phyloP scores from a whole-genome alignment of 2,113 vertebrate species.

The Malurus cyaneus region DNA sequence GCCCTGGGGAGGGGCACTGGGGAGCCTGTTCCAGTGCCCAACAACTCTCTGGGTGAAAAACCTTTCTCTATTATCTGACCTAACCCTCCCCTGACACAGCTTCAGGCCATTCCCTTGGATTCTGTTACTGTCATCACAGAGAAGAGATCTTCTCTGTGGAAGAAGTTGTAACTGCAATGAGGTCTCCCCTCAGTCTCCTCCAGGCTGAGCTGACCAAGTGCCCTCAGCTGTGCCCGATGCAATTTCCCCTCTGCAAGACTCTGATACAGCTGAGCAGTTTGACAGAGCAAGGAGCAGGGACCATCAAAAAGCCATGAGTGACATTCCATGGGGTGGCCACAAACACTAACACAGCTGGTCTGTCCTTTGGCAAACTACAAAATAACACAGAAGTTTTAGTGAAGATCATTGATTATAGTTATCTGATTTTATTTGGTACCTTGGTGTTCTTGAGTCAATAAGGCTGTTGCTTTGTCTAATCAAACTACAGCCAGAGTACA shows the following conservation, averaged over 20 bases:
- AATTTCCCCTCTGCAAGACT: background rate
- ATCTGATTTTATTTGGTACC: background rate
- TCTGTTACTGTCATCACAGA: background rate
- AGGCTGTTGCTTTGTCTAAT: background rate
- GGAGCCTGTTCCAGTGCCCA: background rate
- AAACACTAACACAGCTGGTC: background rate
- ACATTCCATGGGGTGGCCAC: background rate
- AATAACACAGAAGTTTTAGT: background rate
- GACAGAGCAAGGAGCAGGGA: background rate
- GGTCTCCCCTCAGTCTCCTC: background rate
- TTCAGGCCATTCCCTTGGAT: background rate
- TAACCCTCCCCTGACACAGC: background rate
- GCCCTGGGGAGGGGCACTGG: background rate
- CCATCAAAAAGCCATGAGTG: background rate
- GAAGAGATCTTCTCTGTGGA: too few relatives aligned
- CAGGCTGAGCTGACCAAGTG: background rate
- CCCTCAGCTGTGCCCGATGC: background rate
- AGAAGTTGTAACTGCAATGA: too few relatives aligned
- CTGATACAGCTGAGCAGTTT: background rate
- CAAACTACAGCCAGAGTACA: background rate
- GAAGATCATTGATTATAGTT: background rate
- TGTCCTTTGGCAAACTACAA: background rate
- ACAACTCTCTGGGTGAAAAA: rapidly evolving
- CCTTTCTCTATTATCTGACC: rapidly evolving
- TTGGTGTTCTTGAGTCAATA: background rate